Evolutionary conservation across 2,113 vertebrate genomes (phyloP).

Genomic region (Clinocottus analis): DNA sequence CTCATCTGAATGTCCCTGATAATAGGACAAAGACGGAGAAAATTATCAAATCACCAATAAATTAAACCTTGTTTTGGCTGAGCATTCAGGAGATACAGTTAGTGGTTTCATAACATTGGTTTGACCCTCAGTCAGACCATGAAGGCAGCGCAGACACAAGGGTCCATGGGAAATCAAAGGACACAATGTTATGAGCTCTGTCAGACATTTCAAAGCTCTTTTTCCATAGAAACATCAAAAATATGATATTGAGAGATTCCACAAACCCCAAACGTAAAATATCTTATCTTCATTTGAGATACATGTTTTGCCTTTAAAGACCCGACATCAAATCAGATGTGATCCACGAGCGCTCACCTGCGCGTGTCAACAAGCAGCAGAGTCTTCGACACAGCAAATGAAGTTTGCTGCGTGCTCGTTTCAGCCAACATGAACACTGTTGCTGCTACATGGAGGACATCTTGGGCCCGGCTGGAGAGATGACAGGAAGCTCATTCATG

Average conservation of each 20-base stretch:
- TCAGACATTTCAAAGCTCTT: constrained; percentile 9
- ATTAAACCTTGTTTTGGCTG: constrained; percentile 16
- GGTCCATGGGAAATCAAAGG: constrained; percentile 44
- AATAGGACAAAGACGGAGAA: constrained; percentile 12
- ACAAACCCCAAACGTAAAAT: constrained; percentile 24
- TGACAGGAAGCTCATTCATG: constrained; percentile 75
- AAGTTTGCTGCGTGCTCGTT: constrained; percentile 75
- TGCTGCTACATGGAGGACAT: constrained; percentile 80
- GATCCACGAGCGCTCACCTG: constrained; percentile 74
- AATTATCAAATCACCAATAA: constrained; percentile 18
- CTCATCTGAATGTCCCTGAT: constrained; percentile 38
- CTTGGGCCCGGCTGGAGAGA: constrained; percentile 68
- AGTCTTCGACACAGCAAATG: constrained; percentile 81
- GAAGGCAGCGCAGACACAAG: neutral
- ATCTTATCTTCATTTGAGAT: constrained; percentile 53
- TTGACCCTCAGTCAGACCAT: neutral
- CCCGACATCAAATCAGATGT: constrained; percentile 71
- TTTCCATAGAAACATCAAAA: constrained; percentile 52
- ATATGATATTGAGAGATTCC: constrained; percentile 42
- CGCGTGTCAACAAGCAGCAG: constrained; percentile 77
- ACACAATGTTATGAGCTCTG: constrained; percentile 31
- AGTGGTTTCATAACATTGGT: constrained; percentile 11
- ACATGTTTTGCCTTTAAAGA: constrained; percentile 66
- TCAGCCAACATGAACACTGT: constrained; percentile 82
- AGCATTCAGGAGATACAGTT: constrained; percentile 5